Base-by-base conservation (phyloP, 2,888 invertebrate species). In the Cataglyphis rosenhaueri region DNA sequence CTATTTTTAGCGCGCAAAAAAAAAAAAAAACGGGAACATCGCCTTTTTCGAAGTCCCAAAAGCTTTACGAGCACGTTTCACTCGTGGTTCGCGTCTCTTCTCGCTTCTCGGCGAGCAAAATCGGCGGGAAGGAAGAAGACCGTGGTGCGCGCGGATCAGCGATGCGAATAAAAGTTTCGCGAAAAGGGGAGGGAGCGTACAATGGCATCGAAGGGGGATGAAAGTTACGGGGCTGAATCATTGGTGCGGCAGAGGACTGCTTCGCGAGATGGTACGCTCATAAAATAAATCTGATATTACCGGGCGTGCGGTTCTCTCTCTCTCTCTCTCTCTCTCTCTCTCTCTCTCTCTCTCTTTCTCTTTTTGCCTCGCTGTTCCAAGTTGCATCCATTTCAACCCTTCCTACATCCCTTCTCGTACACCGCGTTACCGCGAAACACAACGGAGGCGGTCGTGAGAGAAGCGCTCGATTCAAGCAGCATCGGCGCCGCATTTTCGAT, bases 211-310 rank as follows among this genome's bases (percentile, higher is more conserved):
- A 59, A 44, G 41, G 70, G 21, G 66, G 85, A 61, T 83, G 75
- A 88, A 83, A 84, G 79, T 86, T 85, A 85, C 73, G 25, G 25
- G 68, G 83, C 6, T 82, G 85, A 89, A 88, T 89, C 85, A 89
- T 88, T 59, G 74, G 65, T 35, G 66, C 21, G 71, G 75, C 64
- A 82, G 61, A 73, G 74, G 64, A 71, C 70, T 61, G 79, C 41
- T 48, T 48, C 66, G 65, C 68, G 79, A 52, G n/a, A 52, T 52
- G 82, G 61, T 61, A 78, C 61, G 65, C 87, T 88, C 88, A 84
- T 89, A 90, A 90, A 90, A 88, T 85, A 85, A 84, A 86, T 88
- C 79, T 79, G 86, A 89, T 88, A 89, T 88, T 87, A 87, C 86
- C 81, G 64, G 66, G 83, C 64, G 15, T 21, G 38, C 29, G 9